phyloP scores from a whole-genome alignment of 2,797 vertebrate species.

The Salarias fasciatus region DNA sequence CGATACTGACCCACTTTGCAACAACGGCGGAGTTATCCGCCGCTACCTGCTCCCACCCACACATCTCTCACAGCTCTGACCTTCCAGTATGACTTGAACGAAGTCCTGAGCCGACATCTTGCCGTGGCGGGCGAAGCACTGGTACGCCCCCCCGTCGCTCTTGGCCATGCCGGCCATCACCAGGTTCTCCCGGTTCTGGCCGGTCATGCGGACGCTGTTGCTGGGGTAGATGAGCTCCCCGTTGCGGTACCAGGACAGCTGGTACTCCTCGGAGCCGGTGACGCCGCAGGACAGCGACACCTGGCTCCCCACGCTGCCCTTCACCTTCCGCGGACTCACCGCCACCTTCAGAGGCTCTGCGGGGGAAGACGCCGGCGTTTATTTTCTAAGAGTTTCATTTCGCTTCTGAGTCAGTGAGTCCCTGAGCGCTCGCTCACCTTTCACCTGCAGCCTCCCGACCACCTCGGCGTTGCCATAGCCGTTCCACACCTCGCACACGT shows the following conservation, averaged over 20 bases:
- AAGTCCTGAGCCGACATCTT: constrained; percentile 98
- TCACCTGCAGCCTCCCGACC: constrained; percentile 90
- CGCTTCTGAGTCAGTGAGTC: too few relatives aligned
- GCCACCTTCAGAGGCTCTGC: constrained; percentile 92
- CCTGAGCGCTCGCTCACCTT: constrained; percentile 89
- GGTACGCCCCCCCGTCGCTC: constrained; percentile 97
- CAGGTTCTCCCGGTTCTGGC: constrained; percentile 91
- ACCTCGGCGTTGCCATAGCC: constrained; percentile 94
- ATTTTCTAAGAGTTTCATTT: too few relatives aligned
- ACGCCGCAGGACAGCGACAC: constrained; percentile 95
- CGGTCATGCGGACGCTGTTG: constrained; percentile 92
- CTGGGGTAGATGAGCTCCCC: constrained; percentile 94
- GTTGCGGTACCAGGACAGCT: constrained; percentile 96
- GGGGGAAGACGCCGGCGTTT: too few relatives aligned
- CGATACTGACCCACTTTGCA: too few relatives aligned
- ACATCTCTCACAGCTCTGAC: constrained; percentile 76
- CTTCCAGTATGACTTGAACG: constrained; percentile 96
- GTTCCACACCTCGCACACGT: constrained; percentile 98
- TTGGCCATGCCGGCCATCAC: constrained; percentile 98
- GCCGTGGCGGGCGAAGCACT: constrained; percentile 94
- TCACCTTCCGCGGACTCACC: constrained; percentile 94
- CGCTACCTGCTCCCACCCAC: background rate
- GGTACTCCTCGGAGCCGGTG: constrained; percentile 92
- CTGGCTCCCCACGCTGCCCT: constrained; percentile 97
- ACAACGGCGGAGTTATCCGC: background rate